phyloP scores from a whole-genome alignment of 2,113 vertebrate species.

The Ailuropoda melanoleuca region DNA sequence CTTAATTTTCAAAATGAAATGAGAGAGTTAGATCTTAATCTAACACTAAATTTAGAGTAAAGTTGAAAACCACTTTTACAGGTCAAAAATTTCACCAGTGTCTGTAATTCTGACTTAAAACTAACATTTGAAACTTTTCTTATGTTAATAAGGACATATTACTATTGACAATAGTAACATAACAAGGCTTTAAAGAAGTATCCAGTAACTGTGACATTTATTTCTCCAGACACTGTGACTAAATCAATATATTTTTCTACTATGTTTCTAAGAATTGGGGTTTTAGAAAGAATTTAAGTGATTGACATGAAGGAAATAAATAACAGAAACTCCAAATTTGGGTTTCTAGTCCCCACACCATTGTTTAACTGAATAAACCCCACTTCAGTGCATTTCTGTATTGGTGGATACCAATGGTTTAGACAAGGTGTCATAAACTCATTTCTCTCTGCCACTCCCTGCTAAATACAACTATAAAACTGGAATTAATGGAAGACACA shows the following conservation, averaged over 20 bases:
- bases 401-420: not conserved
- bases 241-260: not conserved
- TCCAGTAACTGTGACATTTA: not conserved
- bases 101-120: too few species aligned
- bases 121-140: not conserved
- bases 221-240: not conserved
- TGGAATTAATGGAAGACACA: not conserved
- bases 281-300: not conserved
- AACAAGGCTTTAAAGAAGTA: not conserved
- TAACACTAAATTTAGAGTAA: not conserved
- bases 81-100: not conserved
- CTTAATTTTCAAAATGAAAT: not conserved
- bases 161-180: not conserved
- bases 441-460: not conserved
- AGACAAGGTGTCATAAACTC: not conserved
- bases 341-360: not conserved
- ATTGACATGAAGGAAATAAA: not conserved
- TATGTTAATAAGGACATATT: not conserved
- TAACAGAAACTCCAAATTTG: not conserved
- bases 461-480: not conserved
- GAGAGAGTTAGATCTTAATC: too few species aligned
- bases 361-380: not conserved
- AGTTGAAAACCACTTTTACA: too few species aligned
- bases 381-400: not conserved
- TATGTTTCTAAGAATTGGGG: not conserved